phyloP scores from a whole-genome alignment of 1,140 invertebrate species.

The Drosophila ercepeae region DNA sequence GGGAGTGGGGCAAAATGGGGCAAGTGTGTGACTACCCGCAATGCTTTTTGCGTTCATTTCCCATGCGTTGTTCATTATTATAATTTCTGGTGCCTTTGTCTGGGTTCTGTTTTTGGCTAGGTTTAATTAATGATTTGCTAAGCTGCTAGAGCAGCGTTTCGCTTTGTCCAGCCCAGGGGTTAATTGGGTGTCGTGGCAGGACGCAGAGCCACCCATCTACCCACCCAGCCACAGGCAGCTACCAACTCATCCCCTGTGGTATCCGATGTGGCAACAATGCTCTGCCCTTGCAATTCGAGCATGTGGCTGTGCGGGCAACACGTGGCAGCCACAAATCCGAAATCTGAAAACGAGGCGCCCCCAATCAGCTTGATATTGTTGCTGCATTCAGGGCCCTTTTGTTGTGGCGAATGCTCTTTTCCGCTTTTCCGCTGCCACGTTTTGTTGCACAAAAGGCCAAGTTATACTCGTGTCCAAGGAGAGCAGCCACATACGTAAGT shows the following conservation, averaged over 20 bases:
- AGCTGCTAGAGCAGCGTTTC: constrained; percentile 42
- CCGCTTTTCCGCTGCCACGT: constrained; percentile 46
- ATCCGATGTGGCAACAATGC: constrained; percentile 43
- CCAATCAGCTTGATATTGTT: constrained; percentile 42
- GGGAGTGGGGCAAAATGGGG: constrained; percentile 1
- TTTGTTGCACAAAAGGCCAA: constrained; percentile 43
- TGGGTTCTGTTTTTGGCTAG: constrained; percentile 55
- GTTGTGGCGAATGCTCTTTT: constrained; percentile 45
- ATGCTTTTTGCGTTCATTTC: constrained; percentile 62
- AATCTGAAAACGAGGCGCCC: constrained; percentile 19
- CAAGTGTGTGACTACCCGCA: constrained; percentile 14
- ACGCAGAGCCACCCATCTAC: constrained; percentile 33
- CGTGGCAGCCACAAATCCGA: constrained; percentile 65
- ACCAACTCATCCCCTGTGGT: constrained; percentile 3
- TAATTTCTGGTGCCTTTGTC: constrained; percentile 56
- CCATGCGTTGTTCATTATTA: constrained; percentile 72
- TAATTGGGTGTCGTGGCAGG: constrained; percentile 64
- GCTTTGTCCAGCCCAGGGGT: constrained; percentile 41
- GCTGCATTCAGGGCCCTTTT: constrained; percentile 45
- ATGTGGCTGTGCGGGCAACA: constrained; percentile 60
- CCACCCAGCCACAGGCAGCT: not conserved
- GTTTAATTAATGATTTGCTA: constrained; percentile 78
- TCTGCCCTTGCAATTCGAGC: constrained; percentile 33
- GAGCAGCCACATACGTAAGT: constrained; percentile 1
- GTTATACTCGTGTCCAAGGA: constrained; percentile 26